These are phyloP conservation scores for Ptychoptera albimana DNA, from an alignment of 2,888 invertebrate genomes.

Conservation along the genomic window DNA sequence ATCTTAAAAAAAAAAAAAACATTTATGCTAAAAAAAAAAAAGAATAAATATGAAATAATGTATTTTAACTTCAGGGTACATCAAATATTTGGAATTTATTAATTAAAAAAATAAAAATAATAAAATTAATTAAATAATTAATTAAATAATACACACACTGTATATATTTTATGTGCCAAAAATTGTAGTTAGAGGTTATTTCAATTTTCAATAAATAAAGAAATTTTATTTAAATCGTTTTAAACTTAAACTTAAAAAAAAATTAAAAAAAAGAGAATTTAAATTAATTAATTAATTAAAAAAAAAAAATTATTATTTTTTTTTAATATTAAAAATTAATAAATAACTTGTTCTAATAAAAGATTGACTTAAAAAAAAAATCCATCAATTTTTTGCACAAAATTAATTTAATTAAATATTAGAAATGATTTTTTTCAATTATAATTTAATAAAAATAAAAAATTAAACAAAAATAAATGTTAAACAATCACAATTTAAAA, in stretches of 20 bases:
- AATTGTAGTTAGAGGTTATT: conserved; percentile 7
- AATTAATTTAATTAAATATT: too few relatives aligned
- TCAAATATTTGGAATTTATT: not conserved
- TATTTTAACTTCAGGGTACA: not conserved
- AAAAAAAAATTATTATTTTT: not conserved
- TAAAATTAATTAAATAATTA: not conserved
- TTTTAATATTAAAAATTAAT: not conserved
- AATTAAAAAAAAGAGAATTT: not conserved
- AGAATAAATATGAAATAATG: not conserved
- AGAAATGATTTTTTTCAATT: too few relatives aligned
- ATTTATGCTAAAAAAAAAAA: not conserved
- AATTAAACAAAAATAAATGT: too few relatives aligned
- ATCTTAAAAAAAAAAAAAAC: not conserved
- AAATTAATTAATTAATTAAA: not conserved
- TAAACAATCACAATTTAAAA: too few relatives aligned
- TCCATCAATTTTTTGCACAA: too few relatives aligned
- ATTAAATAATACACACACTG: conserved; percentile 2
- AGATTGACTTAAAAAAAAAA: too few relatives aligned
- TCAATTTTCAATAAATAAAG: conserved; percentile 2
- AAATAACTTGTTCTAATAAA: not conserved
- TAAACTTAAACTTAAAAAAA: too few relatives aligned
- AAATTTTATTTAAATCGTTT: not conserved
- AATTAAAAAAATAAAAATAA: not conserved
- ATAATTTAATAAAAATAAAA: too few relatives aligned
- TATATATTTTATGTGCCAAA: conserved; percentile 7